Evolutionary conservation across 2,888 invertebrate species (phyloP), one percentile per base, ranked within the genome.

Genomic region (Cheilosia soror): DNA sequence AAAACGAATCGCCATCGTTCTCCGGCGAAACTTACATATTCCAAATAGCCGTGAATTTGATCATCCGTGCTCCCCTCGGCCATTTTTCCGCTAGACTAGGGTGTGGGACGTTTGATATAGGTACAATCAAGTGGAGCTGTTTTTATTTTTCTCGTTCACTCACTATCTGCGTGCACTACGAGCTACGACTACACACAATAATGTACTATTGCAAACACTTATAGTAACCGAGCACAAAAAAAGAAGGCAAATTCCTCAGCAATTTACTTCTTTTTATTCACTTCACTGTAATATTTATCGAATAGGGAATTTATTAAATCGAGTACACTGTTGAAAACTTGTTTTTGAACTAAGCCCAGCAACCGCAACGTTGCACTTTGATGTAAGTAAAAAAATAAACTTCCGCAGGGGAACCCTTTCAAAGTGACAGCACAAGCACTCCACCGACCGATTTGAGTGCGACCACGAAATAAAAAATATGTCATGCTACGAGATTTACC

Each of bases 41-140:
- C 85, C 72, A 85, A 68, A 72, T 85, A 81, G 37, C 85, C 85
- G 44, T 85, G 85, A 20, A 85, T 68, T 63, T 80, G 81, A 3
- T 85, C 72, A 51, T 80, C 85, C 31, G 76, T 68, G 80, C 62
- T 77, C 60, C 80, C 80, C 72, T 85, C 85, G 51, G 85, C 85
- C 85, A 85, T 85, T 51, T 72, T 68, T 65, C 65, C 51, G 13
- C 47, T 65, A 40, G 2, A 51, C 57, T 15, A 69, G 66, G 37
- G 60, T 60, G 68, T 73, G 72, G 53, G 51, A 47, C 60, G 53
- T 65, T 58, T 13, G 2, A 6, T n/a, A 29, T 53, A 49, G 13
- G 11, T 27, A 51, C 27, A 15, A 49, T 42, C 15, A 60, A 66
- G 15, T 68, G 60, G 57, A 75, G 42, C 51, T 63, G n/a, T 58